Evolutionary conservation across 2,888 invertebrate species (phyloP).

Genomic region (Metellina segmentata): DNA sequence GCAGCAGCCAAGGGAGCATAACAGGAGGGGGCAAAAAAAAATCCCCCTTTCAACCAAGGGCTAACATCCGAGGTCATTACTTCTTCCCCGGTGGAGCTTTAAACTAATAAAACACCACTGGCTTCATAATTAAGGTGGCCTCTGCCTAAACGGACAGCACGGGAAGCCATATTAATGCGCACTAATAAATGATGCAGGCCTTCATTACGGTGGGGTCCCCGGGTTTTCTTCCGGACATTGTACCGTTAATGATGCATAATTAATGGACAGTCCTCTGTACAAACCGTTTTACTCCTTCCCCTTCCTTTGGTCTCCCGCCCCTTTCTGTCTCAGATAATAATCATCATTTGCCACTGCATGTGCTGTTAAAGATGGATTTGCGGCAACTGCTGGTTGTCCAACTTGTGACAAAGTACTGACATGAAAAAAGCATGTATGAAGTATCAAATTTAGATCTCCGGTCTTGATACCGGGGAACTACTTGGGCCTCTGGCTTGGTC

Average conservation of each 20-base stretch:
- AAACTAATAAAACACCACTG: slow-evolving; percentile 73
- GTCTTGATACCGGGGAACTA: neutral
- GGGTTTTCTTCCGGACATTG: slow-evolving; percentile 71
- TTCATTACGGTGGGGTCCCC: slow-evolving; percentile 65
- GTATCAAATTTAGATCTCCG: neutral
- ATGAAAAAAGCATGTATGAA: neutral
- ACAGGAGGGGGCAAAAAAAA: slow-evolving; percentile 29
- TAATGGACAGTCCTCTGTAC: slow-evolving; percentile 72
- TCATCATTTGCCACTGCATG: slow-evolving; percentile 63
- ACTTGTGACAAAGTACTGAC: neutral
- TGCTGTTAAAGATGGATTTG: slow-evolving; percentile 34
- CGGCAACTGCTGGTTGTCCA: slow-evolving; percentile 21
- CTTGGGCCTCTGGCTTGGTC: neutral
- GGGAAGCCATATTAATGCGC: slow-evolving; percentile 70
- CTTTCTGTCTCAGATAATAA: slow-evolving; percentile 51
- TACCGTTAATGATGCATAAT: slow-evolving; percentile 76
- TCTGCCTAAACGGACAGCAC: slow-evolving; percentile 47
- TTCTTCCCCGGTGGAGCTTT: slow-evolving; percentile 30
- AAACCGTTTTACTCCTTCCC: slow-evolving; percentile 32
- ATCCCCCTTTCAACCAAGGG: neutral
- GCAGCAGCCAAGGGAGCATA: slow-evolving; percentile 23
- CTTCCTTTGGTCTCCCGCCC: neutral
- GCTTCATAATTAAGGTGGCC: slow-evolving; percentile 73
- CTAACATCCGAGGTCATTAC: slow-evolving; percentile 55
- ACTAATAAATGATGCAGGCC: slow-evolving; percentile 75